A percentile compares a stretch with the other conserved stretches of the same genome.
These are phyloP conservation scores for Agrilus cyanescens DNA, from an alignment of 2,888 invertebrate genomes.

Conservation along the genomic window DNA sequence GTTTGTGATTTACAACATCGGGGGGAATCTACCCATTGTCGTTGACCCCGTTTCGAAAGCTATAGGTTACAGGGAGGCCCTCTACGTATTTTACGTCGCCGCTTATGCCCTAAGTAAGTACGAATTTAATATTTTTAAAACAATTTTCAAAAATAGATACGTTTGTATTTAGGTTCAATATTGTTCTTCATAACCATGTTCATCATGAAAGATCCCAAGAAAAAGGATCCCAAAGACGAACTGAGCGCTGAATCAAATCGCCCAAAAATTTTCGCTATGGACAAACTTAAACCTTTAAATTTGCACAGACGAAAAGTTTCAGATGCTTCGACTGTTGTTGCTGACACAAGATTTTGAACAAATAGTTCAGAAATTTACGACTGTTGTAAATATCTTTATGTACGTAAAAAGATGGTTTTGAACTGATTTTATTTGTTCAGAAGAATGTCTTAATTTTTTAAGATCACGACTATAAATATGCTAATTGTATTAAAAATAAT, in stretches of 20 bases:
- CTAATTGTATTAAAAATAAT: too few relatives aligned
- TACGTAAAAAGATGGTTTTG: too few relatives aligned
- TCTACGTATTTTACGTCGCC: conserved; percentile 82
- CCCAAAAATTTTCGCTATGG: conserved; percentile 26
- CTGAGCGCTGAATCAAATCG: conserved; percentile 29
- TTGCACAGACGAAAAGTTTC: conserved; percentile 9
- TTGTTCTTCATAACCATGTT: conserved; percentile 73
- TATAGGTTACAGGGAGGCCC: conserved; percentile 70
- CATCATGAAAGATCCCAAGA: conserved; percentile 56
- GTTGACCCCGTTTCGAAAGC: conserved; percentile 75
- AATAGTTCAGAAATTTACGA: too few relatives aligned
- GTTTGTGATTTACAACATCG: conserved; percentile 88
- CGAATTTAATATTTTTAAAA: not conserved
- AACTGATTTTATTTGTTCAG: too few relatives aligned
- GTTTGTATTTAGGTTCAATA: conserved; percentile 51
- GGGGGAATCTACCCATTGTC: conserved; percentile 78
- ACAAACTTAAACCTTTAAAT: conserved; percentile 27
- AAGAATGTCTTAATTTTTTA: too few relatives aligned
- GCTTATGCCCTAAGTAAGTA: conserved; percentile 74
- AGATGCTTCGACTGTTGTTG: too few relatives aligned
- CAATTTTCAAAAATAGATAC: too few relatives aligned
- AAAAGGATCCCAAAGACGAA: conserved; percentile 16
- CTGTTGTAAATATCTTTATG: too few relatives aligned
- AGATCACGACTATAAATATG: too few relatives aligned
- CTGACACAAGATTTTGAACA: too few relatives aligned